phyloP scores from a whole-genome alignment of 1,140 invertebrate genomes.

The Planococcus citri region DNA sequence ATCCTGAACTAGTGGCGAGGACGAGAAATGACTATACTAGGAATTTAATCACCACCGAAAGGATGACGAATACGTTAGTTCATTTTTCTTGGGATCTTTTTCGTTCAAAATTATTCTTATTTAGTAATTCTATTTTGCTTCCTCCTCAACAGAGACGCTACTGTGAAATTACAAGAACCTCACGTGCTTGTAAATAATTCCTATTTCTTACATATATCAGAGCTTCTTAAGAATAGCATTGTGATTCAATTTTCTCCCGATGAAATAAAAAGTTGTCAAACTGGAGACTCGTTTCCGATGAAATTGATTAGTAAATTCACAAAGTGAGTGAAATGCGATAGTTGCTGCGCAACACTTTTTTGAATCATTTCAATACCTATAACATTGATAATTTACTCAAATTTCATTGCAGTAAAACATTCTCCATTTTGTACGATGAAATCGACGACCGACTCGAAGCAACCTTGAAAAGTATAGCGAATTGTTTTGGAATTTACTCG shows the following conservation, averaged over 20 bases:
- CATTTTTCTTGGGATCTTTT: not conserved
- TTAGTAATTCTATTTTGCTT: not conserved
- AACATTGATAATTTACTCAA: not conserved
- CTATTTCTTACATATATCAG: not conserved
- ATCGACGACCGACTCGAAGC: not conserved
- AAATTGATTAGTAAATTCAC: not conserved
- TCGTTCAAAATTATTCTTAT: not conserved
- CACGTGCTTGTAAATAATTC: not conserved
- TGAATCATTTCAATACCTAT: not conserved
- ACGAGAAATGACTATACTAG: not conserved
- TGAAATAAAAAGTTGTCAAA: not conserved
- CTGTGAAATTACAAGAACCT: not conserved
- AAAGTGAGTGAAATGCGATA: not conserved
- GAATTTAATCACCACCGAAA: not conserved
- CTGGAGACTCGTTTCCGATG: not conserved
- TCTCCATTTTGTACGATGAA: not conserved
- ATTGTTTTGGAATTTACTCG: conserved; percentile 12
- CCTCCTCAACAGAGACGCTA: not conserved
- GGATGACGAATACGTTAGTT: not conserved
- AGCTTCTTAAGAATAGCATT: not conserved
- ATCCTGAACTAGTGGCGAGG: not conserved
- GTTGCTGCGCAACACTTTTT: too few species aligned
- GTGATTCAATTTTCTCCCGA: not conserved
- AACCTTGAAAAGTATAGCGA: not conserved
- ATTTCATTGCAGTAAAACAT: not conserved